Base-by-base conservation (phyloP, 1,140 invertebrate species). In the Neuroterus valhalla region DNA sequence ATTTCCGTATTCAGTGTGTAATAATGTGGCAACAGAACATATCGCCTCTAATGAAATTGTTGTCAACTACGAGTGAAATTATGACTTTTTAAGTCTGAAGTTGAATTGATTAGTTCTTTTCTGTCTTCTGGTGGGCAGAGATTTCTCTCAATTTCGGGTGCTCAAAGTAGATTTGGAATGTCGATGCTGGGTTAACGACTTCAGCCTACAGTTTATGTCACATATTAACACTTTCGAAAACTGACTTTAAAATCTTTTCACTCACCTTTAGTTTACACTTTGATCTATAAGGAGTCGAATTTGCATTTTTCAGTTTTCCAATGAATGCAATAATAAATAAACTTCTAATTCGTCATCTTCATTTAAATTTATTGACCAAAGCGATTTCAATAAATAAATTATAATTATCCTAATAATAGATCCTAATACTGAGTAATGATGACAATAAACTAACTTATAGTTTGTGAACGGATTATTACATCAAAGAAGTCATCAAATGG, bases 81-180 rank as follows among this genome's bases (percentile, higher is more conserved):
- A 62, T 31, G 12, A 14, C 55, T 31, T 31, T 62, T 31, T 62
- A 23, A 62, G n/a, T 62, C n/a, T 62, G 31, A 38, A 62, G 31
- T 62, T 62, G 26, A 62, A 26, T 62, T 23, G n/a, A 62, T 38
- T 62, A 62, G 21, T 62, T 26, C 55, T 62, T 62, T 15, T 23
- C 31, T 26, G 23, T 62, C 26, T 15, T 62, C 12, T 62, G n/a
- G 23, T 62, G 31, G 21, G 8, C 14, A 26, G 55, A 14, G 31
- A 62, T 62, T 38, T 62, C 55, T 62, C 55, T 31, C 55, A 26
- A 62, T 62, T 62, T 62, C 55, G 31, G 31, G n/a, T 62, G 14
- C 5, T 31, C n/a, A 38, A 52, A 62, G 55, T 62, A 62, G 55
- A 23, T 62, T 62, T 62, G 14, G 21, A 62, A 62, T 48, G n/a